Evolutionary conservation across 1,140 invertebrate species (phyloP), one percentile per base, ranked within the genome.

Genomic region (Reticulitermes speratus): DNA sequence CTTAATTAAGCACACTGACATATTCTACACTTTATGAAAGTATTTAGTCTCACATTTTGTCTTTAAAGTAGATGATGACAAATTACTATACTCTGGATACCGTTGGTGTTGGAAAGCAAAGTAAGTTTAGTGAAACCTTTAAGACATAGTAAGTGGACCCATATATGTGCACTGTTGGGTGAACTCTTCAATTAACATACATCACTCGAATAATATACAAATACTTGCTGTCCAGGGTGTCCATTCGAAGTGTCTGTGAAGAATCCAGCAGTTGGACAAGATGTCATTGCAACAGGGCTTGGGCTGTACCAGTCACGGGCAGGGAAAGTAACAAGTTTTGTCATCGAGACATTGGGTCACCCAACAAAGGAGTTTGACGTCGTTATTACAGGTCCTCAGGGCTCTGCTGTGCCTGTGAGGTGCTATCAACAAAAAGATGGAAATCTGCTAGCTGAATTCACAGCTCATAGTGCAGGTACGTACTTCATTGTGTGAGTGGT

Each of bases 371-470:
- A 98, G 89, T 98, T 98, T 89, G 97, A 98, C 90, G 97, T 98
- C 1, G 95, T 98, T 0, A 95, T 98, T 2, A 92, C 95, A 0
- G 96, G 98, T 23, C 97, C 98, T 0, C 96, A 95, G 65, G 96
- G 97, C 14, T 95, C 96, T 88, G 97, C 97, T 0, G 94, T 99
- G 44, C 97, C 98, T 0, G 97, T 99, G 2, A 92, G 96, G 85
- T 99, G 98, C 91, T 99, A 98, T 90, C 97, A 98, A 90, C 98
- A 98, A 87, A 97, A 98, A 90, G 97, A 98, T 88, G 97, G 97
- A 21, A 96, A 97, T 90, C 92, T 99, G 81, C 94, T 98, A 89
- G 97, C 97, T 0, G 97, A 99, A 91, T 99, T 97, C 89, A 97
- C 96, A 19, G 96, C 98, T 21, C 95, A 95, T 88, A 94, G 94